Conservation (phyloP, 1,140 invertebrate species). For the Orchestia grillus region DNA sequence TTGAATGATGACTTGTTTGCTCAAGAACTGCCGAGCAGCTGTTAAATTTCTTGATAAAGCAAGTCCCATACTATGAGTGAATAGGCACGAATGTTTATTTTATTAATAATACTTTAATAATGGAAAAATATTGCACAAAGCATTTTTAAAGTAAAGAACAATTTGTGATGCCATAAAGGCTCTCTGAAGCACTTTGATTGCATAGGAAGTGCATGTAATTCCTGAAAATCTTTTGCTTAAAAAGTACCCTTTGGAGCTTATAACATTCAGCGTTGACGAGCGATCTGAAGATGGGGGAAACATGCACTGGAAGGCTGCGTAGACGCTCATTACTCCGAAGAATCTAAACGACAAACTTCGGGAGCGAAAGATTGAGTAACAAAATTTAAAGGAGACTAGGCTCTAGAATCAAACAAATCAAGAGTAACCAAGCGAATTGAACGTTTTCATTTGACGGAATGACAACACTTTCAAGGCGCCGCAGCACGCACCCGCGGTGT, state of each 20-base stretch:
- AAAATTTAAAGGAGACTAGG: not conserved
- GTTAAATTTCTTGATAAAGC: too few relatives aligned
- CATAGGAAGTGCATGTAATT: not conserved
- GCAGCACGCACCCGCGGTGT: not conserved
- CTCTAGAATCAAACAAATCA: not conserved
- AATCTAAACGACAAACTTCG: not conserved
- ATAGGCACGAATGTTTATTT: too few relatives aligned
- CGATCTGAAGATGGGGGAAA: not conserved
- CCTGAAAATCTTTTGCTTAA: not conserved
- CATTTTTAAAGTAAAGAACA: not conserved
- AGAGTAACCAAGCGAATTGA: not conserved
- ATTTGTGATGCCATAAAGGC: not conserved
- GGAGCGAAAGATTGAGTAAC: not conserved
- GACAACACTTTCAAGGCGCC: not conserved
- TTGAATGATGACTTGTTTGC: not conserved
- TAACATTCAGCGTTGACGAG: too few relatives aligned
- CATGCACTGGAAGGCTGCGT: not conserved
- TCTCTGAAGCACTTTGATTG: not conserved
- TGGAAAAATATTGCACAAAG: too few relatives aligned
- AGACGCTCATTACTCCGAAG: not conserved
- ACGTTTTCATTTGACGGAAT: not conserved
- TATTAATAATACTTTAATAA: too few relatives aligned
- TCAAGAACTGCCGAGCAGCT: not conserved
- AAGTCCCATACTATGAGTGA: too few relatives aligned
- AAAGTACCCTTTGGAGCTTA: not conserved